Conservation (phyloP, 1,140 invertebrate species). For the Polypedilum vanderplanki region DNA sequence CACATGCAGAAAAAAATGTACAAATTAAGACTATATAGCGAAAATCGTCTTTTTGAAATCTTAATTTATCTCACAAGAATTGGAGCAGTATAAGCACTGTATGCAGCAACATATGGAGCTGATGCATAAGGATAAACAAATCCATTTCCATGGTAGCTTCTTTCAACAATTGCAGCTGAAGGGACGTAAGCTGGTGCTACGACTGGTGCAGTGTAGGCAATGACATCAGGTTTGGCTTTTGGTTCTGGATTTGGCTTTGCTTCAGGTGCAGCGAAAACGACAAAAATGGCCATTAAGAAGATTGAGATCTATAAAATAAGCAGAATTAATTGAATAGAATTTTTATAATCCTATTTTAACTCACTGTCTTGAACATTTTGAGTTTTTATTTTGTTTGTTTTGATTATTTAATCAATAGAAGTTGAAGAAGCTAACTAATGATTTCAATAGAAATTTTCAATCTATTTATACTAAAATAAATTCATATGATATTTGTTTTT, state of each 20-base stretch:
- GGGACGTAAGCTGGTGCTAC: background rate
- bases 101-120: conserved; percentile 5
- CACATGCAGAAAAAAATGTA: too few relatives aligned
- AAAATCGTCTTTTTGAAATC: background rate
- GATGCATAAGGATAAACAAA: background rate
- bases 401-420: background rate
- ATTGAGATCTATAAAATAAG: background rate
- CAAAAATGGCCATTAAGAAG: background rate
- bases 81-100: background rate
- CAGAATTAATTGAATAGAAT: background rate
- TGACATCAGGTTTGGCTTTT: background rate
- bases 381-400: conserved; percentile 16
- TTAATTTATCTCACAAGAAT: background rate
- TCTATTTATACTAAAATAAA: conserved; percentile 18
- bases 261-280: background rate
- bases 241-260: background rate
- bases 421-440: conserved; percentile 22
- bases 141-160: conserved; percentile 2
- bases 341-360: background rate
- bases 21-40: too few relatives aligned
- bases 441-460: background rate
- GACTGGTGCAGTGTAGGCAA: conserved; percentile 1
- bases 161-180: background rate
- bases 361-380: conserved; percentile 25
- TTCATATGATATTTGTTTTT: background rate